phyloP scores from a whole-genome alignment of 2,888 invertebrate species.

The Diaprepes abbreviatus region DNA sequence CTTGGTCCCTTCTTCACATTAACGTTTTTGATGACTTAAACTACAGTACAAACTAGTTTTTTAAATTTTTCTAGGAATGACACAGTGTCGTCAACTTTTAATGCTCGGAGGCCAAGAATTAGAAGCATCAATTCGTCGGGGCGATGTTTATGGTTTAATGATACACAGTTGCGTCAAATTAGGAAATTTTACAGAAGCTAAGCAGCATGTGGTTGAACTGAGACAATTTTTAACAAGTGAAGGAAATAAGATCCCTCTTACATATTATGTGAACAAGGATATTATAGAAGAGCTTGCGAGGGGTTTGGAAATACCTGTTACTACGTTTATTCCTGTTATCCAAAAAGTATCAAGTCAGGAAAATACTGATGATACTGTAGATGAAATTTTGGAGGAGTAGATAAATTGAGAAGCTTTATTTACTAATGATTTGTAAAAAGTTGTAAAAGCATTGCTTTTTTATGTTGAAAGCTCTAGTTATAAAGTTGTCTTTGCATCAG shows the following conservation, averaged over 20 bases:
- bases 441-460: too few relatives aligned
- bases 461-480: too few relatives aligned
- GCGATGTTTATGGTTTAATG: conserved; percentile 67
- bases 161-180: conserved; percentile 64
- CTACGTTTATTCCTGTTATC: conserved; percentile 35
- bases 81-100: conserved; percentile 65
- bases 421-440: too few relatives aligned
- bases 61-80: conserved; percentile 58
- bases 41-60: too few relatives aligned
- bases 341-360: conserved; percentile 12
- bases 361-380: conserved; percentile 38
- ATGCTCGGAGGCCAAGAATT: conserved; percentile 62
- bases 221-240: conserved; percentile 60
- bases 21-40: too few relatives aligned
- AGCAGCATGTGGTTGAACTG: conserved; percentile 63
- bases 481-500: too few relatives aligned
- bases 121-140: conserved; percentile 64
- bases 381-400: conserved; percentile 45
- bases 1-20: too few relatives aligned
- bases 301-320: conserved; percentile 63
- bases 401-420: too few relatives aligned
- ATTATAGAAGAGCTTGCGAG: conserved; percentile 63
- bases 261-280: conserved; percentile 66
- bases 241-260: conserved; percentile 61
- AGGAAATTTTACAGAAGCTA: conserved; percentile 63